phyloP scores from a whole-genome alignment of 53 echinoderm and acorn worm species.

The Apostichopus leukothele region DNA sequence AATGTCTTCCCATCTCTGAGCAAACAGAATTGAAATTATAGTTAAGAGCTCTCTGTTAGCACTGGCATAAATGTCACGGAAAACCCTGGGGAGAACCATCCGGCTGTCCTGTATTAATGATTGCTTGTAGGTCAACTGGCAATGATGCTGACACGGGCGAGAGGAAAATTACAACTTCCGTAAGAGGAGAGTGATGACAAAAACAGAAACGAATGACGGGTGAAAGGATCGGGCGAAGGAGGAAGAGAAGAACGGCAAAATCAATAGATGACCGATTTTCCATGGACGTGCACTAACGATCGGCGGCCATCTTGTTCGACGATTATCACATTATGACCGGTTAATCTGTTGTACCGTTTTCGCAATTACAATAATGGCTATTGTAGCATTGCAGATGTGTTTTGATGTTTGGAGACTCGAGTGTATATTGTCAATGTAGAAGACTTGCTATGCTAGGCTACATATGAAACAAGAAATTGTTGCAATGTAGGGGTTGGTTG shows the following conservation, averaged over 20 bases:
- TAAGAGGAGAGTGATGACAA: not conserved
- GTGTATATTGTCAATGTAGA: too few species aligned
- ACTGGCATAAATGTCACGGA: not conserved
- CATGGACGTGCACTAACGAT: not conserved
- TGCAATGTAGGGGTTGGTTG: too few species aligned
- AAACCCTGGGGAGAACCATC: not conserved
- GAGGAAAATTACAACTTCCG: constrained; percentile 19
- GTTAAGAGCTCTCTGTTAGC: not conserved
- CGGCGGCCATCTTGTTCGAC: not conserved
- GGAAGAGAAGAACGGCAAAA: not conserved
- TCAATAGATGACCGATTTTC: constrained; percentile 16
- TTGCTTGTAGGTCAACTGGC: not conserved
- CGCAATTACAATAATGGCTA: too few species aligned
- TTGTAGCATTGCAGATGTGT: too few species aligned
- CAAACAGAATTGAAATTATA: constrained; percentile 19
- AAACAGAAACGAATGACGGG: not conserved
- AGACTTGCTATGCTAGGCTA: too few species aligned
- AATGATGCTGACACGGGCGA: too few species aligned
- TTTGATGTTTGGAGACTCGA: too few species aligned
- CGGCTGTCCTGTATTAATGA: not conserved
- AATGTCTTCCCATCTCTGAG: constrained; percentile 10
- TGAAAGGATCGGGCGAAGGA: not conserved
- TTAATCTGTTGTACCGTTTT: too few species aligned
- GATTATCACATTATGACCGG: too few species aligned
- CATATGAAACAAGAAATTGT: too few species aligned